phyloP scores from a whole-genome alignment of 2,888 invertebrate genomes.

The Spodoptera exigua region DNA sequence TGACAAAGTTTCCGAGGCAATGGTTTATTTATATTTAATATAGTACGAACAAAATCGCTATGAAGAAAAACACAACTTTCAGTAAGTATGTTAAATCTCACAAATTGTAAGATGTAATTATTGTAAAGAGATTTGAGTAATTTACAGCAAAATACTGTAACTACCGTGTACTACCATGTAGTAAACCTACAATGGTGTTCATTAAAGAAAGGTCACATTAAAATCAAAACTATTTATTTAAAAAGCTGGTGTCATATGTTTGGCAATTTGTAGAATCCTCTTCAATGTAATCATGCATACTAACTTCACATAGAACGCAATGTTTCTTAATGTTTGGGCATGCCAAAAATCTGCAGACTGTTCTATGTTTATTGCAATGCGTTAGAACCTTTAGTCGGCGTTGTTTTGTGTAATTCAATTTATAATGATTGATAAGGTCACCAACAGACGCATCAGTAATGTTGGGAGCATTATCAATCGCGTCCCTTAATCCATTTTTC shows the following conservation, averaged over 20 bases:
- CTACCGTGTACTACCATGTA: too few species aligned
- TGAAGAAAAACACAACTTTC: too few species aligned
- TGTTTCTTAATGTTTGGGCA: slow-evolving; percentile 67
- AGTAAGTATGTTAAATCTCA: too few species aligned
- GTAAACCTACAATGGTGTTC: too few species aligned
- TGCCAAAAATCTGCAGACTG: slow-evolving; percentile 72
- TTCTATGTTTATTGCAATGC: slow-evolving; percentile 63
- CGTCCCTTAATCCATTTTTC: neutral
- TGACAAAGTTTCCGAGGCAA: too few species aligned
- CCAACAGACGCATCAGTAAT: neutral
- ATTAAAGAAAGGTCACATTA: neutral
- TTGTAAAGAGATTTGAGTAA: too few species aligned
- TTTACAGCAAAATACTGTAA: neutral
- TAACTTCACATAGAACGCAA: slow-evolving; percentile 75
- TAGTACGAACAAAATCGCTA: too few species aligned
- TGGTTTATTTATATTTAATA: too few species aligned
- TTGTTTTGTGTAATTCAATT: neutral
- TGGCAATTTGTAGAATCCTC: slow-evolving; percentile 66
- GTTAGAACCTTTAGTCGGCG: slow-evolving; percentile 67
- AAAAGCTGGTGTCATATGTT: slow-evolving; percentile 30
- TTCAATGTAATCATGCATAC: slow-evolving; percentile 28
- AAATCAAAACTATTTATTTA: slow-evolving; percentile 26
- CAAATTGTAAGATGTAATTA: too few species aligned
- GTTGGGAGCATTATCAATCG: neutral
- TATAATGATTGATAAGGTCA: neutral